These are phyloP conservation scores for Myiozetetes cayanensis DNA, from an alignment of 2,113 vertebrate genomes.

Conservation along the genomic window DNA sequence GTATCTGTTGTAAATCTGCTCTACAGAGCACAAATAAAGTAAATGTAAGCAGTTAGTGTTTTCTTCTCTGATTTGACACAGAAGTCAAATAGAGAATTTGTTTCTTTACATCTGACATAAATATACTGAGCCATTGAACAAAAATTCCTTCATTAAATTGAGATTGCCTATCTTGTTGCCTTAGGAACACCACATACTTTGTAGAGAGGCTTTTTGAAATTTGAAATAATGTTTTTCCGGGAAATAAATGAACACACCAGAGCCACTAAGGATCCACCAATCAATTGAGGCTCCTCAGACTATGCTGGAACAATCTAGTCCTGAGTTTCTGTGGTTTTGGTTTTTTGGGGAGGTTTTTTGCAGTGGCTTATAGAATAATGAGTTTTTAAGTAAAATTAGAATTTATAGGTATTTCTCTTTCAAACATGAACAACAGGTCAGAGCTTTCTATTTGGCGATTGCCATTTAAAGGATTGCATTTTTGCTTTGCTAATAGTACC, in stretches of 20 bases:
- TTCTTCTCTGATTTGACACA: neutral
- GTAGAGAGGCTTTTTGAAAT: neutral
- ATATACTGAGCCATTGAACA: neutral
- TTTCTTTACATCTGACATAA: neutral
- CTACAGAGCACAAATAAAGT: neutral
- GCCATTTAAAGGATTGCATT: neutral
- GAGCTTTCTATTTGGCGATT: neutral
- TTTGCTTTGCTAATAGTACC: neutral
- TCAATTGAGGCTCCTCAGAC: neutral
- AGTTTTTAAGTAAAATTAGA: neutral
- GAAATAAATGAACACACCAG: neutral
- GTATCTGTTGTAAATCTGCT: neutral
- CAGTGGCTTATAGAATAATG: neutral
- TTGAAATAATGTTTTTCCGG: neutral
- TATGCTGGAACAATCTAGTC: neutral
- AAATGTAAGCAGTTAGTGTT: neutral
- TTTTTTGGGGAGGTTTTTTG: neutral
- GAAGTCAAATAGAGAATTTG: neutral
- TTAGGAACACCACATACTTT: neutral
- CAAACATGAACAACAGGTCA: neutral
- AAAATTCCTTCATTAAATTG: neutral
- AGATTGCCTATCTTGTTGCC: neutral
- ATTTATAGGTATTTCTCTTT: neutral
- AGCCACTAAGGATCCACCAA: neutral
- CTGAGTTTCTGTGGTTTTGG: neutral